phyloP scores from a whole-genome alignment of 2,797 vertebrate genomes.

The Simalia tracyae region DNA sequence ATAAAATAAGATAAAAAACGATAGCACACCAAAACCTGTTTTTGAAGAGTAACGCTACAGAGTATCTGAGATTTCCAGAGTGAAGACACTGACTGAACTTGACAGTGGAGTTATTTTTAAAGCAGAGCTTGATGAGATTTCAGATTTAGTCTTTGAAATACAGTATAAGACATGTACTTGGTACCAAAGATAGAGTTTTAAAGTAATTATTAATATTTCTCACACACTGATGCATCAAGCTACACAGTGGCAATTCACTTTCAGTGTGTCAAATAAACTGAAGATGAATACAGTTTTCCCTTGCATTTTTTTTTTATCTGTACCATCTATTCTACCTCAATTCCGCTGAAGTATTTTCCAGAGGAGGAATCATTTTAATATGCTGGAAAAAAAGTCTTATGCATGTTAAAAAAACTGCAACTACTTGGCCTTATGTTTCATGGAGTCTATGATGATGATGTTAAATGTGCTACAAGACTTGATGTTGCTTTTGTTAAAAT shows the following conservation, averaged over 20 bases:
- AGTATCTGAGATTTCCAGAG: constrained; percentile 51
- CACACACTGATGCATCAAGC: background rate
- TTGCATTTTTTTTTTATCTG: fast-evolving
- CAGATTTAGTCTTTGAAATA: constrained; percentile 43
- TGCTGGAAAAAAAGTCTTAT: too few species aligned
- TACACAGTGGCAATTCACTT: constrained; percentile 4
- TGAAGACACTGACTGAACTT: constrained; percentile 55
- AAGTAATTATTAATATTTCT: constrained; percentile 38
- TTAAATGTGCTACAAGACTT: too few species aligned
- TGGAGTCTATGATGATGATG: too few species aligned
- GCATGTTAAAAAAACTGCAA: too few species aligned
- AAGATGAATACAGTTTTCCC: background rate
- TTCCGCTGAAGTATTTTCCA: background rate
- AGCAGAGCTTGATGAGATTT: constrained; percentile 48
- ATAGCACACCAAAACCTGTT: constrained; percentile 52
- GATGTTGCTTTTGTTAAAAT: too few species aligned
- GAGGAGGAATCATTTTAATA: background rate
- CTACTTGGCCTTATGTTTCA: too few species aligned
- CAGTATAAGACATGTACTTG: constrained; percentile 12
- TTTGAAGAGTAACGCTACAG: constrained; percentile 60
- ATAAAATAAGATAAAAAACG: constrained; percentile 19
- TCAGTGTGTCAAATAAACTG: constrained; percentile 15
- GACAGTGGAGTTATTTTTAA: constrained; percentile 66
- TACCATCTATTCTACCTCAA: background rate
- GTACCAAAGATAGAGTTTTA: constrained; percentile 30